phyloP scores from a whole-genome alignment of 2,888 invertebrate species.

The Drepanosiphum platanoidis region DNA sequence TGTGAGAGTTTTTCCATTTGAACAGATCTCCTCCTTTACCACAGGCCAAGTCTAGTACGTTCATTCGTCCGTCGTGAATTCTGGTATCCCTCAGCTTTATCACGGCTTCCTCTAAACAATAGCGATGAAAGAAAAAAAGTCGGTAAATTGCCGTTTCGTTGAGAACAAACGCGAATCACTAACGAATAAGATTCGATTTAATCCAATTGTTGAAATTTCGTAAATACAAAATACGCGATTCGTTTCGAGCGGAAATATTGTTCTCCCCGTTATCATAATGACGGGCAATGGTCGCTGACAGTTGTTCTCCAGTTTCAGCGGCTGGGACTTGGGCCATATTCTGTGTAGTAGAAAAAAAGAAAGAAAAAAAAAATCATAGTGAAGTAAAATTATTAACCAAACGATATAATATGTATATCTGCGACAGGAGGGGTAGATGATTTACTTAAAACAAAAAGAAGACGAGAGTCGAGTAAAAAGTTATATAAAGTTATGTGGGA shows the following conservation, averaged over 20 bases:
- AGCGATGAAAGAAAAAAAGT: background rate
- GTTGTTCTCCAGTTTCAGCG: slow-evolving; percentile 2
- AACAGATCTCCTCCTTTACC: slow-evolving; percentile 98
- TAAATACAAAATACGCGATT: slow-evolving; percentile 91
- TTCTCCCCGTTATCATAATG: slow-evolving; percentile 91
- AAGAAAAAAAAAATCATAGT: no score
- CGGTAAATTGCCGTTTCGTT: background rate
- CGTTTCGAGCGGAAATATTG: slow-evolving; percentile 81
- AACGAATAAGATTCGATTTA: slow-evolving; percentile 93
- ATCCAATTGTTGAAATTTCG: slow-evolving; percentile 99
- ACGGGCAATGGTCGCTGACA: slow-evolving; percentile 71
- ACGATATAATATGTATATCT: no score
- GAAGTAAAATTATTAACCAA: background rate
- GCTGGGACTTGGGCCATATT: slow-evolving; percentile 16
- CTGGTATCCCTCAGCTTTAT: slow-evolving; percentile 74
- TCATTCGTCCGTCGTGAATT: slow-evolving; percentile 75
- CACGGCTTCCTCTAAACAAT: slow-evolving; percentile 24
- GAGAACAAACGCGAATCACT: slow-evolving; percentile 66
- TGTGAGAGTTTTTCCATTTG: slow-evolving; percentile 88
- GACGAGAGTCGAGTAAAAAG: no score
- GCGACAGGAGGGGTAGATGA: no score
- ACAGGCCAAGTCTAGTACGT: slow-evolving; percentile 93
- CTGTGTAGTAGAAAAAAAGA: background rate
- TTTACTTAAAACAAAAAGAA: no score
- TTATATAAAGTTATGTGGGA: no score